phyloP scores from a whole-genome alignment of 2,888 invertebrate species.

The Protodeltote pygarga region DNA sequence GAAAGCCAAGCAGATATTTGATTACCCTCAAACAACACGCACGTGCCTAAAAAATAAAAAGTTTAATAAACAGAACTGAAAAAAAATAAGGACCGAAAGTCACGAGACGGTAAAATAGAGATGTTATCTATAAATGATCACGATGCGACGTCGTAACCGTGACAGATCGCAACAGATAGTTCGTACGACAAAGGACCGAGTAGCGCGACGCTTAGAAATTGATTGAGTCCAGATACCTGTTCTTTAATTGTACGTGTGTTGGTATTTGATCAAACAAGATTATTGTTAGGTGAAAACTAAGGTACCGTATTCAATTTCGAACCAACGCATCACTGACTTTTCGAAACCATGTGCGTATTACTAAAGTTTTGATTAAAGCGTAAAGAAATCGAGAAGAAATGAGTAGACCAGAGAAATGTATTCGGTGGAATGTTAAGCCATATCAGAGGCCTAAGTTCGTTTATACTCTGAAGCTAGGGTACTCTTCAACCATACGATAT shows the following conservation, averaged over 20 bases:
- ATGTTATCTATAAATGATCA: conserved; percentile 59
- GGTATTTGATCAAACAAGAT: conserved; percentile 17
- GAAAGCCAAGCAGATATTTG: conserved; percentile 45
- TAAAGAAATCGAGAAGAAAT: too few species aligned
- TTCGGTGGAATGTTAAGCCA: too few species aligned
- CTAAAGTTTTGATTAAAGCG: too few species aligned
- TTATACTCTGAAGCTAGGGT: too few species aligned
- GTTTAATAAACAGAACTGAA: too few species aligned
- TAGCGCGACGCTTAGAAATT: conserved; percentile 45
- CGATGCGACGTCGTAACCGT: conserved; percentile 50
- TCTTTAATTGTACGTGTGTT: conserved; percentile 10
- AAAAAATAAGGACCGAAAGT: conserved; percentile 34
- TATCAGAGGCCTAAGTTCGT: too few species aligned
- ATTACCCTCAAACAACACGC: conserved; percentile 44
- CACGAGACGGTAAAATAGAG: conserved; percentile 55
- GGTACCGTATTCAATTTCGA: neutral
- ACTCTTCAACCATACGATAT: too few species aligned
- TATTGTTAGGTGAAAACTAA: neutral
- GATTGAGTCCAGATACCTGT: conserved; percentile 48
- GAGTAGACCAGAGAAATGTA: too few species aligned
- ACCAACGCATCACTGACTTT: too few species aligned
- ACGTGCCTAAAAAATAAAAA: conserved; percentile 38
- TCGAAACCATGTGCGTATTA: too few species aligned
- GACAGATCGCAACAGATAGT: conserved; percentile 56
- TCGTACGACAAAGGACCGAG: conserved; percentile 48